A percentile compares a stretch with the other conserved stretches of the same genome.
Evolutionary conservation across 2,888 invertebrate genomes (phyloP).

Genomic region (Hirtodrosophila histrioides): DNA sequence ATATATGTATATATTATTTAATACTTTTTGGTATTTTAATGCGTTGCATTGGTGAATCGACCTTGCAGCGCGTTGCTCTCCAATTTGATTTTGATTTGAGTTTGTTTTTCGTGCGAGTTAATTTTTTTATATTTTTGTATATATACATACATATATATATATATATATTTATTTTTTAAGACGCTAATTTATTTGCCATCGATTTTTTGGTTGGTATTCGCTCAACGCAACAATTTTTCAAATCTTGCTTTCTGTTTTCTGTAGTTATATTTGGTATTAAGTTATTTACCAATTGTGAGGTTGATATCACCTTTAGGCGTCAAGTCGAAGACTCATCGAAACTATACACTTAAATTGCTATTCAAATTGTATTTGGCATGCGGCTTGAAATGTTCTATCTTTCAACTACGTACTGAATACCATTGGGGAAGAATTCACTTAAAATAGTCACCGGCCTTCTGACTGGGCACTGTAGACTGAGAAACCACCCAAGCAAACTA

Average conservation of each 20-base stretch:
- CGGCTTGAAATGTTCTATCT: too few species aligned
- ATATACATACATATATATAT: not conserved
- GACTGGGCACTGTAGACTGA: too few species aligned
- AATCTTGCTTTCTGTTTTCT: conserved; percentile 24
- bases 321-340: conserved; percentile 9
- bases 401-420: too few species aligned
- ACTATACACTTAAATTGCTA: conserved; percentile 7
- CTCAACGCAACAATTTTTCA: conserved; percentile 8
- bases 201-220: conserved; percentile 48
- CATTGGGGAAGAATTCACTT: too few species aligned
- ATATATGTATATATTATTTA: conserved; percentile 60
- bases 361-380: too few species aligned
- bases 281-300: conserved; percentile 59
- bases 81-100: conserved; percentile 24
- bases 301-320: conserved; percentile 49
- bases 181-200: conserved; percentile 74
- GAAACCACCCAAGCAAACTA: too few species aligned
- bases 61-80: conserved; percentile 55
- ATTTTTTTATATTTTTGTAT: conserved; percentile 15
- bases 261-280: conserved; percentile 18
- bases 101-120: conserved; percentile 23
- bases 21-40: conserved; percentile 60
- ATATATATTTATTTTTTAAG: conserved; percentile 41
- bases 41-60: conserved; percentile 60
- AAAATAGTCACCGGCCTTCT: too few species aligned